phyloP scores from a whole-genome alignment of 2,113 vertebrate species.

The Calyptomena viridis region DNA sequence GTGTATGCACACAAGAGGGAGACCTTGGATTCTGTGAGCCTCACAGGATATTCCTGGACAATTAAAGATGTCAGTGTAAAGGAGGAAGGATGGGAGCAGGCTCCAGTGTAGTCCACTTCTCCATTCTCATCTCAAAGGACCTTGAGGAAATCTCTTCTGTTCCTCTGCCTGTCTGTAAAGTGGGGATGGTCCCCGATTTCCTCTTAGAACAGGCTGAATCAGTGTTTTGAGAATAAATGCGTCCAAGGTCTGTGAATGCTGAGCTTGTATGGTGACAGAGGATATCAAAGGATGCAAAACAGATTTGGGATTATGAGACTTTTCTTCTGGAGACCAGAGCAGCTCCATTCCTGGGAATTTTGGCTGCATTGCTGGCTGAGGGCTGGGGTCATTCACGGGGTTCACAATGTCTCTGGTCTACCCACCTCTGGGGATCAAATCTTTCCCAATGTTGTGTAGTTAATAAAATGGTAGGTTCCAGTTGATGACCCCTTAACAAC shows the following conservation, averaged over 20 bases:
- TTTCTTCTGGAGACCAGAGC: background rate
- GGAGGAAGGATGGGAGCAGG: background rate
- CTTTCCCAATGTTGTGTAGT: background rate
- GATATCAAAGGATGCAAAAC: background rate
- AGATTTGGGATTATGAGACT: background rate
- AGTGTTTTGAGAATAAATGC: background rate
- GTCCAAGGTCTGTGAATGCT: background rate
- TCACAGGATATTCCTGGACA: background rate
- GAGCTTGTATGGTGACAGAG: background rate
- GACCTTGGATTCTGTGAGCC: background rate
- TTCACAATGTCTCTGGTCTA: background rate
- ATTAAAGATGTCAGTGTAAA: background rate
- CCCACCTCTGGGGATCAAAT: background rate
- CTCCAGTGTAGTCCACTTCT: background rate
- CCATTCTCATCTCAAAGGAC: background rate
- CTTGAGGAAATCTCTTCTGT: background rate
- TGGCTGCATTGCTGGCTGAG: background rate
- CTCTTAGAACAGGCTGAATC: background rate
- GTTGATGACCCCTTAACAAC: background rate
- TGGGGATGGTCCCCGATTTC: background rate
- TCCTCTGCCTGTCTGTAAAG: background rate
- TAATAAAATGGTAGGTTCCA: background rate
- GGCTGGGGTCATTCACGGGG: background rate
- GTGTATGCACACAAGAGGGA: background rate
- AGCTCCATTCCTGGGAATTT: background rate